These are phyloP conservation scores for Novumbra hubbsi DNA, from an alignment of 2,797 vertebrate species.

Conservation along the genomic window DNA sequence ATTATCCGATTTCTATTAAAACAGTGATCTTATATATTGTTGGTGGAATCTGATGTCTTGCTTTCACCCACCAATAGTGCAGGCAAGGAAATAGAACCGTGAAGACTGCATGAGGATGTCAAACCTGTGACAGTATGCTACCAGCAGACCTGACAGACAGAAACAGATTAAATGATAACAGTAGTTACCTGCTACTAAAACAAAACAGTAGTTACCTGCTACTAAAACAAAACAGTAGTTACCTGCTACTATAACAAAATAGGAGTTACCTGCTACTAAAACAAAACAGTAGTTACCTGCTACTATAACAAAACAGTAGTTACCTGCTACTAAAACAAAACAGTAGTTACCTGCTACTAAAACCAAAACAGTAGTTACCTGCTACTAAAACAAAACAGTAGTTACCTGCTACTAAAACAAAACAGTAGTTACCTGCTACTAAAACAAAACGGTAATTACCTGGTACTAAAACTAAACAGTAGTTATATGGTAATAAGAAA, in stretches of 20 bases:
- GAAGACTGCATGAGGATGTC: conserved; percentile 93
- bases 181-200: no score
- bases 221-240: no score
- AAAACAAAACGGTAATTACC: background rate
- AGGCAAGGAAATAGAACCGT: conserved; percentile 92
- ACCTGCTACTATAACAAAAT: no score
- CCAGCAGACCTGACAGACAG: conserved; percentile 81
- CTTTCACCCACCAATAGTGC: conserved; percentile 83
- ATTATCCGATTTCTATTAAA: no score
- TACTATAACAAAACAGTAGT: no score
- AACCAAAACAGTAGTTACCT: background rate
- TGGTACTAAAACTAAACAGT: background rate
- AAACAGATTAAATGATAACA: background rate
- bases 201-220: no score
- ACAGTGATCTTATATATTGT: no score
- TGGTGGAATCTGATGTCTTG: no score
- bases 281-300: no score
- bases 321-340: no score
- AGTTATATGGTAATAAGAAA: conserved; percentile 91
- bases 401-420: background rate
- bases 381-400: background rate
- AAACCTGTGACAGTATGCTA: conserved; percentile 95
- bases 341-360: no score
- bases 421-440: background rate
- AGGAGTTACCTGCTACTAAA: no score